Percentiles rank a stretch among this genome's conserved stretches.
Evolutionary conservation across 2,113 vertebrate genomes (phyloP).

Genomic region (Ondatra zibethicus): DNA sequence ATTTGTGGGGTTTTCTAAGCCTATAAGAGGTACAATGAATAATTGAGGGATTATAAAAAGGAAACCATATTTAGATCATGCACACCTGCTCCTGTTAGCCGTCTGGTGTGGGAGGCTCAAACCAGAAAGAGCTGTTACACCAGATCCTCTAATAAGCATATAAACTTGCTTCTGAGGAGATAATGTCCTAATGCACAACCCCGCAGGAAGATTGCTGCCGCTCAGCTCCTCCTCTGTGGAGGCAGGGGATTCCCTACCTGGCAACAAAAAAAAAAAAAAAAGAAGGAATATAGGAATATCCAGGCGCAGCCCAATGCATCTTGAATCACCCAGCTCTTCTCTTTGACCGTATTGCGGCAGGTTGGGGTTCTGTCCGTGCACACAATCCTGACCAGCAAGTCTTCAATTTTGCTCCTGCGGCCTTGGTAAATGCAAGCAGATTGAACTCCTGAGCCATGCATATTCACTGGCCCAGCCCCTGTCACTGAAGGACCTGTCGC

Average conservation of each 20-base stretch:
- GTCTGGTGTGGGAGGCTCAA: constrained; percentile 53
- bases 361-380: not conserved
- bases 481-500: not conserved
- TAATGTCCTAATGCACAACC: not conserved
- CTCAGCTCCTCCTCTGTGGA: not conserved
- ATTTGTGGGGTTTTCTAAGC: constrained; percentile 13
- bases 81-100: constrained; percentile 49
- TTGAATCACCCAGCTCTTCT: not conserved
- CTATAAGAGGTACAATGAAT: not conserved
- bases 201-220: not conserved
- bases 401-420: not conserved
- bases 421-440: not conserved
- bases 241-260: constrained; percentile 15
- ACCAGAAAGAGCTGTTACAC: constrained; percentile 68
- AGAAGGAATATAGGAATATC: not conserved
- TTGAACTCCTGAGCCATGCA: not conserved
- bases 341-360: not conserved
- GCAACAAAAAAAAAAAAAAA: not conserved
- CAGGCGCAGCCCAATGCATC: not conserved
- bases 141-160: constrained; percentile 46
- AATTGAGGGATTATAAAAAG: not conserved
- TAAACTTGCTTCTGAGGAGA: constrained; percentile 37
- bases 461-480: not conserved
- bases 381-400: not conserved
- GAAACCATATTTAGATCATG: constrained; percentile 21